Evolutionary conservation across 2,888 invertebrate species (phyloP), one percentile per base, ranked within the genome.

Genomic region (Acleris cristana): DNA sequence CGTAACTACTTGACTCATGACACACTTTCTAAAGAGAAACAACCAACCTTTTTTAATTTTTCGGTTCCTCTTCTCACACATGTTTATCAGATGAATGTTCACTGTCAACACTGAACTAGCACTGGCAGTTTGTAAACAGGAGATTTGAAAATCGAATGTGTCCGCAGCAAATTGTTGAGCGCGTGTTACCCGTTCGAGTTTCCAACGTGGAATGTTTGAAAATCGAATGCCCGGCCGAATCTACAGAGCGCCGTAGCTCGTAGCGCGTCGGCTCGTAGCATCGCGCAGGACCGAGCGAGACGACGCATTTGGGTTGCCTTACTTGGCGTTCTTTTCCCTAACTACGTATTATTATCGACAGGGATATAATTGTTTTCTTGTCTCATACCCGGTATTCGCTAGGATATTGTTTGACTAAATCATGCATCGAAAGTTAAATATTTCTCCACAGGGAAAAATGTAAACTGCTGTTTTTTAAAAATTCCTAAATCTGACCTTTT

Each of bases 121-220:
- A 83, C 80, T 76, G 71, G 67, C 61, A 70, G 71, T 70, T 62
- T 48, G 34, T 34, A 61, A 61, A 56, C 51, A 30, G 16, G n/a
- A 18, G 56, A 57, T 52, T 45, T 53, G 52, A 51, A 57, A 57
- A 53, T 52, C 34, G 52, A 57, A 57, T 34, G n/a, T 48, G 23
- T n/a, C 26, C 45, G 26, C 19, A 55, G 30, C 23, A 14, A 59
- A 60, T 34, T 45, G 55, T 23, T 63, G 45, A 53, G 19, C 55
- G 55, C 45, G 83, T 79, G 76, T 75, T 67, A 61, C 61, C 71
- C 55, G 69, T 59, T 71, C 71, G 73, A 75, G 72, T 73, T 72
- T 69, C 72, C 67, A 76, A 73, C 78, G 79, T 72, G 69, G 78
- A 84, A 79, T 72, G 75, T 75, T 78, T 80, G 76, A 80, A 79